Evolutionary conservation across 2,797 vertebrate genomes (phyloP).

Genomic region (Onychomys torridus): DNA sequence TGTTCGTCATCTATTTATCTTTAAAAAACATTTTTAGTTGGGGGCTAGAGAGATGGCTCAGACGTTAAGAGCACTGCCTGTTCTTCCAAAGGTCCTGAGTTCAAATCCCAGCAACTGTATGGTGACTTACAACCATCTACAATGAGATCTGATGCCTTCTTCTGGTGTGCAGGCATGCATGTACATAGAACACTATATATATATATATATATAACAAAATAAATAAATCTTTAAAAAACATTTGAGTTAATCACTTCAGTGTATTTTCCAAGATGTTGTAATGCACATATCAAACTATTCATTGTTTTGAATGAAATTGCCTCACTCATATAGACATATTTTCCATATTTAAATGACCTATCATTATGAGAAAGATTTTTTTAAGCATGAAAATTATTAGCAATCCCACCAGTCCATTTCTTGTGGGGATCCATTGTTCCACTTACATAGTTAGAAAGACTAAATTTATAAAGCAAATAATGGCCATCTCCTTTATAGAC

Average conservation of each 20-base stretch:
- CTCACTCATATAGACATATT: background rate
- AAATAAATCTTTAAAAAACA: background rate
- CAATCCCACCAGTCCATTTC: background rate
- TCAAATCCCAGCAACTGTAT: no score
- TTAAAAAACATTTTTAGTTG: background rate
- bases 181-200: no score
- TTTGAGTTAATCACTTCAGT: background rate
- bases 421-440: background rate
- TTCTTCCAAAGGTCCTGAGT: no score
- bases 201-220: no score
- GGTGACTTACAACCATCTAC: no score
- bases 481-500: background rate
- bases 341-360: background rate
- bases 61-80: no score
- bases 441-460: background rate
- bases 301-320: background rate
- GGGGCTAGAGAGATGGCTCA: no score
- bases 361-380: background rate
- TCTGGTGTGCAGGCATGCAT: no score
- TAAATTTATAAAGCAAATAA: background rate
- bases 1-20: conserved; percentile 1
- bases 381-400: background rate
- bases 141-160: no score
- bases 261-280: background rate
- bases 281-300: conserved; percentile 20